Evolutionary conservation across 2,797 vertebrate species (phyloP), one percentile per base, ranked within the genome.

Genomic region (Pseudopleuronectes americanus): DNA sequence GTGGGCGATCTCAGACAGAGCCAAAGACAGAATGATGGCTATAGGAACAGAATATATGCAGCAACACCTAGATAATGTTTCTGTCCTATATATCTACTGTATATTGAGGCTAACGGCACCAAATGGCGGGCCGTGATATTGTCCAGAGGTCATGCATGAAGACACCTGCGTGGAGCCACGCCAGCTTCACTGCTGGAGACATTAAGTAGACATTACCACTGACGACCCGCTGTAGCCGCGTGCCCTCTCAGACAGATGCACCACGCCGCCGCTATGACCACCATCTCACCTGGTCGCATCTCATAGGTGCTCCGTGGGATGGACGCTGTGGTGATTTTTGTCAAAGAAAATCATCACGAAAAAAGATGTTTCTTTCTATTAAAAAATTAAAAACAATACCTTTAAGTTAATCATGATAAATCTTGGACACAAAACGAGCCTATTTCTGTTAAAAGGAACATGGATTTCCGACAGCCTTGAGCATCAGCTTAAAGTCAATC

Each of bases 181-280:
- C 28, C 77, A 75, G 77, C 64, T 48, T 82, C 70, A 57, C 62
- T n/a, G 64, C 68, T 61, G 64, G 74, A 75, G 56, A 67, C 68
- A 87, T 17, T 82, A 85, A 80, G 84, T 71, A 84, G 83, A 84
- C 71, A 83, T 87, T 84, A 81, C 68, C 51, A 66, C 70, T 79
- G 74, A 89, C 10, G 74, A 84, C 87, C 85, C 74, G 64, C 81
- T 47, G n/a, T 68, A 77, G 70, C 72, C 62, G 62, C 24, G 63
- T 47, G 67, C 79, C 81, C 81, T 51, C 71, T 57, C 17, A n/a
- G 58, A 66, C 16, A 43, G 41, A 16, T 43, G 41, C 41, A 47
- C 63, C 71, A 38, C 77, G 54, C 54, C 68, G 51, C 21, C 24
- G 38, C 38, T 5, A 14, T 8, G 3, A 14, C 10, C 1, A 13